phyloP scores from a whole-genome alignment of 2,888 invertebrate species.

The Anorthoa munda region DNA sequence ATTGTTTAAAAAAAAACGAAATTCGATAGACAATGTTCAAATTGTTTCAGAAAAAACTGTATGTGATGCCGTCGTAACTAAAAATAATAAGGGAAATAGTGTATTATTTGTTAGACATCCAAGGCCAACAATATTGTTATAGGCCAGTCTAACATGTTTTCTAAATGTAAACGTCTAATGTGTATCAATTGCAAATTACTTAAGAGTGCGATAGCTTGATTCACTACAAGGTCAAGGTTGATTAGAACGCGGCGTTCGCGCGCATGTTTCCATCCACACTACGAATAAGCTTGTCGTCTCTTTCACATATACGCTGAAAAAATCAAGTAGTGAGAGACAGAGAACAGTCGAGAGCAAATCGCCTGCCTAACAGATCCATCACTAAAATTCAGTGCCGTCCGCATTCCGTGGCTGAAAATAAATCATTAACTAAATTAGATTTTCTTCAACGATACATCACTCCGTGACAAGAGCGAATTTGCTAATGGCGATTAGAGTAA shows the following conservation, averaged over 20 bases:
- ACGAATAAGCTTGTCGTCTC: conserved; percentile 72
- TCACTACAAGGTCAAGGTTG: conserved; percentile 87
- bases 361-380: conserved; percentile 77
- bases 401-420: conserved; percentile 86
- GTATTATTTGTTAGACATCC: conserved; percentile 7
- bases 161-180: conserved; percentile 46
- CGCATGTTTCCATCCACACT: conserved; percentile 65
- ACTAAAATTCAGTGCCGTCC: conserved; percentile 81
- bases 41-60: background rate
- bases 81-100: conserved; percentile 10
- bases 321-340: conserved; percentile 69
- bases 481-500: conserved; percentile 63
- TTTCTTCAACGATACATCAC: conserved; percentile 70
- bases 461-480: conserved; percentile 66
- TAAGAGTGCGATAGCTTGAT: conserved; percentile 77
- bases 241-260: conserved; percentile 78
- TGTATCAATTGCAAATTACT: conserved; percentile 77
- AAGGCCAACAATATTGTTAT: conserved; percentile 34
- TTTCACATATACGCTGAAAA: conserved; percentile 67
- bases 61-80: background rate
- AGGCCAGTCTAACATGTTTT: conserved; percentile 41
- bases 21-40: background rate
- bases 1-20: background rate
- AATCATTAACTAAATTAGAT: conserved; percentile 81
- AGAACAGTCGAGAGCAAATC: conserved; percentile 68